Evolutionary conservation across 2,797 vertebrate genomes (phyloP).

Genomic region (Bufotes viridis): DNA sequence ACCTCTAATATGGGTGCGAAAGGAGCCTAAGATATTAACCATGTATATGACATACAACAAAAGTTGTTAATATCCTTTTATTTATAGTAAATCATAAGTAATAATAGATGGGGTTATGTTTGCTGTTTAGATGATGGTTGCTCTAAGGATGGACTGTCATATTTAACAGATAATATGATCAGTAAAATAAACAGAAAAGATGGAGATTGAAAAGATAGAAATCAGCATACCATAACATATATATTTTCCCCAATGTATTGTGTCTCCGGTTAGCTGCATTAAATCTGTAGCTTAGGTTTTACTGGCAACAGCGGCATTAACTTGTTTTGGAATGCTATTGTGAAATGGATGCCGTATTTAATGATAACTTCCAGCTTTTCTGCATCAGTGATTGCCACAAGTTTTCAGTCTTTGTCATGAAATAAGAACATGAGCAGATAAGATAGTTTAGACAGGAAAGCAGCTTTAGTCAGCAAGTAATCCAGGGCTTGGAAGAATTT

Average conservation of each 20-base stretch:
- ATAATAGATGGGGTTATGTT: neutral
- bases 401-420: constrained; percentile 57
- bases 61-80: neutral
- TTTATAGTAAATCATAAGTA: neutral
- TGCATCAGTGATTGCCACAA: constrained; percentile 58
- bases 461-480: constrained; percentile 62
- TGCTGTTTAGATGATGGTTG: neutral
- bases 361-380: constrained; percentile 62
- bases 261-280: constrained; percentile 38
- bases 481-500: constrained; percentile 49
- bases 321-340: constrained; percentile 44
- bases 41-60: no score
- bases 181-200: constrained; percentile 7
- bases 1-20: no score
- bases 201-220: neutral
- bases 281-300: constrained; percentile 44
- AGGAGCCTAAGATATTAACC: no score
- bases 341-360: constrained; percentile 55
- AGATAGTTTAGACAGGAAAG: constrained; percentile 60
- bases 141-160: neutral
- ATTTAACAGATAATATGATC: neutral
- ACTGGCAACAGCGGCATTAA: constrained; percentile 41
- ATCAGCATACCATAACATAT: constrained; percentile 7
- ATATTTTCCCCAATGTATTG: neutral
- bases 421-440: constrained; percentile 57